Evolutionary conservation across 1,140 invertebrate genomes (phyloP), one percentile per base, ranked within the genome.

Genomic region (Zaprionus camerounensis): DNA sequence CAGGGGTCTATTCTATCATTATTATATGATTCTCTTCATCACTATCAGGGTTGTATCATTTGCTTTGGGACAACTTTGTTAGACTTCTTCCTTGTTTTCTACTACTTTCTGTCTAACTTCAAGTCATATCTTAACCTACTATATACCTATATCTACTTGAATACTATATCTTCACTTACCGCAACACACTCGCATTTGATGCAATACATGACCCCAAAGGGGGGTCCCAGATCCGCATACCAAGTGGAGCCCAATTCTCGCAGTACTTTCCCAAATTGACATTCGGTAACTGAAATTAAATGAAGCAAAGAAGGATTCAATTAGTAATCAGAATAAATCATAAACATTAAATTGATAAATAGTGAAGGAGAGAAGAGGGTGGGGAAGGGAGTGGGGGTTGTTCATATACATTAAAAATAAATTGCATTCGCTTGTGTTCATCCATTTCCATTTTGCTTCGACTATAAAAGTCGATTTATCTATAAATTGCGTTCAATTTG

Each of bases 141-240:
- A 12, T 38, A 22, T 6, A 4, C n/a, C 57, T 20, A 57, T 31
- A 57, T 53, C 26, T 57, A 7, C 31, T 31, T 31, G 5, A 41
- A 9, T 17, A 62, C 7, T 11, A 1, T 22, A 31, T 26, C 12
- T 58, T 11, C 2, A 90, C 97, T 96, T 95, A 98, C 98, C 94
- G 96, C 94, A 87, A 97, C 94, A 94, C 98, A 98, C 94, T 97
- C 96, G 94, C 98, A 98, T 94, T 96, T 96, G 93, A 98, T 97
- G 94, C 97, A 98, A 93, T 97, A 97, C 95, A 98, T 97, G 51
- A 98, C 95, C 56, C 97, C 97, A 93, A 98, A 98, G 9, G 97
- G 97, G 53, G 97, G 96, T 64, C 97, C 97, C 57, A 98, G 94
- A 93, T 98, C 97, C 24, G 97, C 97, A 91, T 96, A 97, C 98